Percentiles rank a stretch among this genome's conserved stretches.
These are phyloP conservation scores for Takifugu rubripes DNA, from an alignment of 2,797 vertebrate species.

Conservation along the genomic window DNA sequence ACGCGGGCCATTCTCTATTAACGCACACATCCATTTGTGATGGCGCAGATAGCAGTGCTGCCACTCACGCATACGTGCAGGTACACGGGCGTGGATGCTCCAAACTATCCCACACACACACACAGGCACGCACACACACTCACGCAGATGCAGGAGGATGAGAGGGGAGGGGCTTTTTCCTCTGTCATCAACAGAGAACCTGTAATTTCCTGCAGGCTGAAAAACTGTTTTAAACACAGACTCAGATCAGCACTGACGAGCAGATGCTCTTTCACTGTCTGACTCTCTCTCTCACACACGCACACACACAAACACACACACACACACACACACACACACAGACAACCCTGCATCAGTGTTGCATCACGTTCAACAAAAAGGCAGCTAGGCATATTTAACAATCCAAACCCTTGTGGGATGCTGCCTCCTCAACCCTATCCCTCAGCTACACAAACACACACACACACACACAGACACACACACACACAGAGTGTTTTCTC, in stretches of 20 bases:
- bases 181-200: constrained; percentile 60
- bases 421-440: constrained; percentile 46
- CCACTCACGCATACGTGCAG: constrained; percentile 66
- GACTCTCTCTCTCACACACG: constrained; percentile 13
- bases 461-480: constrained; percentile 35
- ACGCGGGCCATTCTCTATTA: constrained; percentile 79
- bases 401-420: constrained; percentile 54
- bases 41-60: constrained; percentile 77
- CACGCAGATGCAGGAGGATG: constrained; percentile 25
- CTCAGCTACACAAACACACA: constrained; percentile 23
- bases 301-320: constrained; percentile 16
- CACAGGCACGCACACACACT: constrained; percentile 13
- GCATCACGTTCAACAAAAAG: constrained; percentile 71
- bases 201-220: constrained; percentile 61
- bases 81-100: constrained; percentile 22
- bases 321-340: constrained; percentile 37
- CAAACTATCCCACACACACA: constrained; percentile 8
- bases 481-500: constrained; percentile 1
- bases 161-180: constrained; percentile 46
- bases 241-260: constrained; percentile 48
- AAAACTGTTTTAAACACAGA: constrained; percentile 56
- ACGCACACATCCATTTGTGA: constrained; percentile 76
- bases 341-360: constrained; percentile 70
- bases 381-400: constrained; percentile 60
- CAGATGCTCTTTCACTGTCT: constrained; percentile 41